phyloP scores from a whole-genome alignment of 2,797 vertebrate species.

The Miichthys miiuy region DNA sequence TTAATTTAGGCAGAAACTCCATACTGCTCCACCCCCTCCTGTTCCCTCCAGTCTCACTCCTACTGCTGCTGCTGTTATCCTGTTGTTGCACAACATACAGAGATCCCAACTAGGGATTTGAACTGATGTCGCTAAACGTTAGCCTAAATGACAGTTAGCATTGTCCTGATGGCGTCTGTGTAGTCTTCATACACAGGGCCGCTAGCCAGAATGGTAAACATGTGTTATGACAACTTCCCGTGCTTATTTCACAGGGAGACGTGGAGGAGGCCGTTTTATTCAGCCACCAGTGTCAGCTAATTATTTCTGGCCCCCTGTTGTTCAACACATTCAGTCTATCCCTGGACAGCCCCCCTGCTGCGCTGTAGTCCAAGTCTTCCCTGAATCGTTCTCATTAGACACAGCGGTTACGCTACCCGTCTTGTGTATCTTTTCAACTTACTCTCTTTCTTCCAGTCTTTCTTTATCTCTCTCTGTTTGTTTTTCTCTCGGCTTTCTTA shows the following conservation, averaged over 20 bases:
- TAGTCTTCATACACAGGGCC: constrained; percentile 23
- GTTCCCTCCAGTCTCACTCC: constrained; percentile 16
- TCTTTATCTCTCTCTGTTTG: constrained; percentile 39
- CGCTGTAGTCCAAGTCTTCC: constrained; percentile 46
- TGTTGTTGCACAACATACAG: constrained; percentile 20
- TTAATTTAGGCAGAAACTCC: constrained; percentile 41
- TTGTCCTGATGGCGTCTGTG: constrained; percentile 40
- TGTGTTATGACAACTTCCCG: constrained; percentile 72
- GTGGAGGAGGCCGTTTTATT: constrained; percentile 56
- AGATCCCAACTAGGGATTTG: constrained; percentile 39
- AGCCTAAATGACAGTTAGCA: constrained; percentile 70
- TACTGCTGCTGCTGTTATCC: constrained; percentile 2
- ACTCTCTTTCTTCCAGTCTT: constrained; percentile 5
- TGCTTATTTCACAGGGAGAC: constrained; percentile 54
- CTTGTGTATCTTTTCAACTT: constrained; percentile 32
- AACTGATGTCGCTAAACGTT: constrained; percentile 52
- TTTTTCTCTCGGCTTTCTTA: constrained; percentile 50
- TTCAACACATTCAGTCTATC: constrained; percentile 55
- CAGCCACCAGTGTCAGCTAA: constrained; percentile 74
- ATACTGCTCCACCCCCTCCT: not conserved
- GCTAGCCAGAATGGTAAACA: constrained; percentile 68
- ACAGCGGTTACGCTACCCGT: constrained; percentile 15
- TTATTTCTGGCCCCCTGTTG: constrained; percentile 77
- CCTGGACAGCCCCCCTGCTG: constrained; percentile 46
- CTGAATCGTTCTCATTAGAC: constrained; percentile 67